phyloP scores from a whole-genome alignment of 2,113 vertebrate genomes.

The Podarcis muralis region DNA sequence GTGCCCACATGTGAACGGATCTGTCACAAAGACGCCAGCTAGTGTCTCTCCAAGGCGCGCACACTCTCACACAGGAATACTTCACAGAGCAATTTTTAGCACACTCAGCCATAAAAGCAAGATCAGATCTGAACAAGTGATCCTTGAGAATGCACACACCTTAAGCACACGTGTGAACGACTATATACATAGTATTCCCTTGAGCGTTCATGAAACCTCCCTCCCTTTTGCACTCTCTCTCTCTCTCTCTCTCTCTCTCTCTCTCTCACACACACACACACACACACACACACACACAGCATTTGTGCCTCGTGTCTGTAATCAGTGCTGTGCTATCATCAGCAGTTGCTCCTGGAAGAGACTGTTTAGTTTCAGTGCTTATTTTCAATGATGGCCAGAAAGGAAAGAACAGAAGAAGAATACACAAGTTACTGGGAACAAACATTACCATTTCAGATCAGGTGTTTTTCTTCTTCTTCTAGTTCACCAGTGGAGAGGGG shows the following conservation, averaged over 20 bases:
- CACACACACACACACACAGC: neutral
- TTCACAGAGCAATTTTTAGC: neutral
- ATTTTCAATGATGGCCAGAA: neutral
- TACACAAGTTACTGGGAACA: neutral
- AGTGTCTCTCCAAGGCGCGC: neutral
- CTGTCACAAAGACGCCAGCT: neutral
- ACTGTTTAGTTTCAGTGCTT: neutral
- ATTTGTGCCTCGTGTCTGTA: neutral
- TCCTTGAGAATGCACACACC: neutral
- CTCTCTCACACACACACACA: too few relatives aligned
- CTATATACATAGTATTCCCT: neutral
- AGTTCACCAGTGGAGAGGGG: neutral
- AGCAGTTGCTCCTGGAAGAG: neutral
- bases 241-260: too few relatives aligned
- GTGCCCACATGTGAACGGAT: neutral
- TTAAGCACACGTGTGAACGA: neutral
- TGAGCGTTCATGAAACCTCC: neutral
- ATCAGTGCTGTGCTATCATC: neutral
- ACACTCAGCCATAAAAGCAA: neutral
- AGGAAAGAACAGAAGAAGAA: neutral
- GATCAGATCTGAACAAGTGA: neutral
- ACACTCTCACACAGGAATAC: neutral
- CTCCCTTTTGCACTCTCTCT: neutral
- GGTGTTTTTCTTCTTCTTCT: neutral
- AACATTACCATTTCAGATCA: accelerated